Base-by-base conservation (phyloP, 2,888 invertebrate species). In the Leptopilina myrica region DNA sequence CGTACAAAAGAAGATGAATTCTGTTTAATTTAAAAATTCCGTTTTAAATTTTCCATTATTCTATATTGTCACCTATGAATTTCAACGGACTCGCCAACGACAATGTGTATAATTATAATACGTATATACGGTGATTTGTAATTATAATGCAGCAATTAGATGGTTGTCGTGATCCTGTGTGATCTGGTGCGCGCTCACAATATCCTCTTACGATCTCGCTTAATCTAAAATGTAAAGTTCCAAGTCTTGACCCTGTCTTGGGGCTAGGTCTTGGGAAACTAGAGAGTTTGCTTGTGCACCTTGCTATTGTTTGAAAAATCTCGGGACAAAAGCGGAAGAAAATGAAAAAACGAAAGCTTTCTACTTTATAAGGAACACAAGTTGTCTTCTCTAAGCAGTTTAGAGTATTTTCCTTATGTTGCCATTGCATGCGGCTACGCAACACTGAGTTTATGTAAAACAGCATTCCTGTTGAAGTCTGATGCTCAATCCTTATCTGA, bases 121-220 rank as follows among this genome's bases (percentile, higher is more conserved):
- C 78, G 20, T 20, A 83, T 84, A 82, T 80, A 79, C 64, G 80
- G 84, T 81, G 85, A 90, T 91, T 91, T 91, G 91, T 91, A 90
- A 91, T 91, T 91, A 89, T 91, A 91, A 91, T 91, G 87, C 87
- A 79, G 88, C 89, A 91, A 91, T 91, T 90, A 91, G 88, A 87
- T 82, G 87, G 84, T 85, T 85, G 89, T 90, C 90, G 90, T 90
- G 90, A 90, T 90, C 87, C 82, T 80, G 79, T 85, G 85, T 84
- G 84, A 88, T 89, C 86, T 85, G 86, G 78, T 73, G 73, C 49
- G 73, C 49, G 73, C 49, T 69, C 80, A 33, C 33, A 81, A 79
- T 80, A 83, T 77, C 64, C 66, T 66, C 73, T 26, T 79, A 78
- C 81, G 81, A 82, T 83, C 81, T 81, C 77, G 76, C 83, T 85